phyloP scores from a whole-genome alignment of 1,140 invertebrate species.

The Brachionus koreanus region DNA sequence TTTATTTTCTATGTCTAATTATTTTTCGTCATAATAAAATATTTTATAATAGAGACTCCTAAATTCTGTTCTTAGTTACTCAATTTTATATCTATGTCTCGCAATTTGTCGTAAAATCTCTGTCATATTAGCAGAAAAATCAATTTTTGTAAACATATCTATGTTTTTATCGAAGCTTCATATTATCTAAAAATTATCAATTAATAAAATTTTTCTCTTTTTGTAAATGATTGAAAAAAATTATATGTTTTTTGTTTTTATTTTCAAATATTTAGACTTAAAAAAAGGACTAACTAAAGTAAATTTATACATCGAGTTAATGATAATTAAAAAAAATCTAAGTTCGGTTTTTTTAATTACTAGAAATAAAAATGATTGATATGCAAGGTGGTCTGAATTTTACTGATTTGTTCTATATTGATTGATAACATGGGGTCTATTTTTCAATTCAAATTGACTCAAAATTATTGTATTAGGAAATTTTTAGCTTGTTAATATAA shows the following conservation, averaged over 20 bases:
- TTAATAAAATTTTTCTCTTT: too few relatives aligned
- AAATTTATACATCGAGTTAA: background rate
- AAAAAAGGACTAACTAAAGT: background rate
- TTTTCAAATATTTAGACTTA: background rate
- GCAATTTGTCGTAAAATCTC: background rate
- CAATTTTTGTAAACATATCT: background rate
- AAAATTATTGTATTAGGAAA: background rate
- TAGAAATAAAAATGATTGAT: too few relatives aligned
- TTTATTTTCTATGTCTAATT: background rate
- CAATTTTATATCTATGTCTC: background rate
- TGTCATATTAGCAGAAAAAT: background rate
- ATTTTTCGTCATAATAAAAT: background rate
- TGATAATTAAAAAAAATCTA: too few relatives aligned
- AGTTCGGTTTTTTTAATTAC: too few relatives aligned
- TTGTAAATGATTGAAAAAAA: background rate
- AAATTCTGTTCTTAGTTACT: background rate
- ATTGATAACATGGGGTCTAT: background rate
- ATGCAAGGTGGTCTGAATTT: too few relatives aligned
- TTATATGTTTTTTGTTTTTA: background rate
- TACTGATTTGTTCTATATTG: too few relatives aligned
- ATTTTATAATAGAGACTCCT: background rate
- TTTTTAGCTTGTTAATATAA: too few relatives aligned
- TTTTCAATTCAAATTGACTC: too few relatives aligned
- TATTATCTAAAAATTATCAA: too few relatives aligned
- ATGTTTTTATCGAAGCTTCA: too few relatives aligned